These are phyloP conservation scores for Halictus ligatus DNA, from an alignment of 2,888 invertebrate species.

Conservation along the genomic window DNA sequence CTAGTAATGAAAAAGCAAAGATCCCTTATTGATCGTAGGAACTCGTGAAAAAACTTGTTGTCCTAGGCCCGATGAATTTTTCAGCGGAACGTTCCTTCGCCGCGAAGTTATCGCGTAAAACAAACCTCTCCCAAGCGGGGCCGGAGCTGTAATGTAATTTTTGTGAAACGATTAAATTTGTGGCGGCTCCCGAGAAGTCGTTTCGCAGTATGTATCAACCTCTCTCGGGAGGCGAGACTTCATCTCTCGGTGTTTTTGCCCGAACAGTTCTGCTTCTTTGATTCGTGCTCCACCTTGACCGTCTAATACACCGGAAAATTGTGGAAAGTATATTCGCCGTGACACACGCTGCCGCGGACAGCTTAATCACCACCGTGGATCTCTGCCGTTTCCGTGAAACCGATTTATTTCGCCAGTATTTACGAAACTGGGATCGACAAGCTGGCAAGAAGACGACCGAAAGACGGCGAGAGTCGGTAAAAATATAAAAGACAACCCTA, in stretches of 20 bases:
- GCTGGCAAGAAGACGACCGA: neutral
- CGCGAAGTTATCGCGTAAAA: conserved; percentile 1
- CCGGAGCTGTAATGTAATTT: neutral
- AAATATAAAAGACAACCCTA: neutral
- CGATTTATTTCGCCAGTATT: neutral
- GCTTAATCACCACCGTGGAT: neutral
- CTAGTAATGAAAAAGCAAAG: neutral
- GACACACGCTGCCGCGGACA: neutral
- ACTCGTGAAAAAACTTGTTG: conserved; percentile 12
- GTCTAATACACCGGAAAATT: neutral
- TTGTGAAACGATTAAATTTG: conserved; percentile 2
- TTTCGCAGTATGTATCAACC: neutral
- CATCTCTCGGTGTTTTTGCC: neutral
- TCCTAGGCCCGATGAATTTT: conserved; percentile 9
- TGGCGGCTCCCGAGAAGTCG: neutral
- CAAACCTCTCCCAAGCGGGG: neutral
- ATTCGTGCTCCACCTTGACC: conserved; percentile 5
- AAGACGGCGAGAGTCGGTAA: neutral
- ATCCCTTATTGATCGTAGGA: neutral
- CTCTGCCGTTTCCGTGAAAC: neutral
- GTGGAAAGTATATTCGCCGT: neutral
- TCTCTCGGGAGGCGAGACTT: neutral
- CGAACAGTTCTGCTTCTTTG: neutral
- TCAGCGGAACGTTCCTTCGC: neutral
- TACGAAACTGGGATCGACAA: neutral